Percentiles rank a stretch among this genome's conserved stretches.
These are phyloP conservation scores for Sinodicranocentrus sp. DNA, from an alignment of 2,888 invertebrate species.

Conservation along the genomic window DNA sequence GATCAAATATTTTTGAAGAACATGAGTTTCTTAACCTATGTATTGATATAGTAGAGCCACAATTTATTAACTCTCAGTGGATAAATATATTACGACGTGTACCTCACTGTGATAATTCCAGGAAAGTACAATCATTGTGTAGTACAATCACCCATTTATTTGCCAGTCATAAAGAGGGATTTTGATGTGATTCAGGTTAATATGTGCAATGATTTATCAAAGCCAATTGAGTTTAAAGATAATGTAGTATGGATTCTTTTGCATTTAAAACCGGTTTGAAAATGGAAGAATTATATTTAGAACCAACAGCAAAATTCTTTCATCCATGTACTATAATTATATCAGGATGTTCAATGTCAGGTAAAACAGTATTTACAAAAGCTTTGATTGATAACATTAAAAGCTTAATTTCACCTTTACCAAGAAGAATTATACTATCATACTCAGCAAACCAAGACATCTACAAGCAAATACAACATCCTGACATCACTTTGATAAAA, in stretches of 20 bases:
- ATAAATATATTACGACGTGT: not conserved
- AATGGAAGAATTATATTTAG: not conserved
- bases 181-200: conserved; percentile 15
- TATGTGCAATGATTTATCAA: conserved; percentile 3
- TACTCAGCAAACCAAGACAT: conserved; percentile 6
- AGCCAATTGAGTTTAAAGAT: not conserved
- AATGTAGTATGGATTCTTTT: not conserved
- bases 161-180: conserved; percentile 9
- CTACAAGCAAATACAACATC: not conserved
- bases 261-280: not conserved
- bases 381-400: conserved; percentile 18
- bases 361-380: conserved; percentile 43
- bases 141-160: conserved; percentile 9
- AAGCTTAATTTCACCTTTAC: not conserved
- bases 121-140: not conserved
- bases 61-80: not conserved
- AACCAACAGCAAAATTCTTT: not conserved
- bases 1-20: not conserved
- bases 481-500: not conserved
- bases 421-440: conserved; percentile 18
- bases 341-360: conserved; percentile 32
- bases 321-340: conserved; percentile 49
- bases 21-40: conserved; percentile 35
- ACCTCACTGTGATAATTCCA: not conserved
- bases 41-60: conserved; percentile 25